Conservation (phyloP, 2,888 invertebrate species). For the Chrysopilus asiliformis region DNA sequence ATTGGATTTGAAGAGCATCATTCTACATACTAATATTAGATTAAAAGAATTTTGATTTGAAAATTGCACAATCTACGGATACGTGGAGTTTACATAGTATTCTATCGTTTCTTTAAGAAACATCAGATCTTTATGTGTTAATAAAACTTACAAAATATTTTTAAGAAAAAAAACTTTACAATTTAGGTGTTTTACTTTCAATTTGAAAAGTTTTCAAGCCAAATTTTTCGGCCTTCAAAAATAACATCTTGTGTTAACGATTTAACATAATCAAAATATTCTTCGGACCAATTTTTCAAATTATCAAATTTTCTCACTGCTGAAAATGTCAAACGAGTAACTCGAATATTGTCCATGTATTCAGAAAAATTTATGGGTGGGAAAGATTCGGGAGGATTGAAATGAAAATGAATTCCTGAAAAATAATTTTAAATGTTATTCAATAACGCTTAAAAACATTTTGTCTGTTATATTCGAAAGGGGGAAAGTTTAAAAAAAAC, state of each 20-base stretch:
- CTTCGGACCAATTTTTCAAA: constrained; percentile 35
- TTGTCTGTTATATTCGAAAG: neutral
- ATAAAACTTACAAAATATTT: too few species aligned
- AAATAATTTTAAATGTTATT: neutral
- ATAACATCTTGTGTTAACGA: constrained; percentile 42
- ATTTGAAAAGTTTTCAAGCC: constrained; percentile 34
- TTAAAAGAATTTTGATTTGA: too few species aligned
- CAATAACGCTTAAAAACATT: neutral
- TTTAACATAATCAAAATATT: constrained; percentile 36
- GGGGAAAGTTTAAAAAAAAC: neutral
- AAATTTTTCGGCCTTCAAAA: constrained; percentile 37
- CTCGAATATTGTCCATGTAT: constrained; percentile 19
- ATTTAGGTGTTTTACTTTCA: too few species aligned
- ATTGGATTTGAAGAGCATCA: too few species aligned
- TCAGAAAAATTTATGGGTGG: constrained; percentile 28
- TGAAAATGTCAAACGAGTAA: constrained; percentile 36
- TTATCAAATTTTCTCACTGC: constrained; percentile 40
- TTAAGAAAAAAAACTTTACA: too few species aligned
- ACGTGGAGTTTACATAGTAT: too few species aligned
- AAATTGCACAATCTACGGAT: too few species aligned
- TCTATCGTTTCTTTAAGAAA: too few species aligned
- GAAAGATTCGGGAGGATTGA: constrained; percentile 32
- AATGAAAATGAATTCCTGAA: constrained; percentile 32
- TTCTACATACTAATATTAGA: too few species aligned
- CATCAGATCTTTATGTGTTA: too few species aligned